Conservation (phyloP, 2,888 invertebrate species). For the Helicoverpa assulta region DNA sequence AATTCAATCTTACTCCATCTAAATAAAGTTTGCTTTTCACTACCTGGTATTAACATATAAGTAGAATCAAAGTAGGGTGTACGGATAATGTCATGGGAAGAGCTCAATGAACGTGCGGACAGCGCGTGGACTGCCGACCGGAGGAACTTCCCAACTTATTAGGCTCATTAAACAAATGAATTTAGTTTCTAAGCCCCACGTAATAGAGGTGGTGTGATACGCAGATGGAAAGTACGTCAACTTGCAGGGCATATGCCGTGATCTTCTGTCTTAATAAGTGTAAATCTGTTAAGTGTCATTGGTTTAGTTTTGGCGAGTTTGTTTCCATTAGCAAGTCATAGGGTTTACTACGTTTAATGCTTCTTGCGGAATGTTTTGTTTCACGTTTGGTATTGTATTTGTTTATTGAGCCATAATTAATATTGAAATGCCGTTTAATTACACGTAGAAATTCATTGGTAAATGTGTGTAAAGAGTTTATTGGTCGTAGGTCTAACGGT, state of each 20-base stretch:
- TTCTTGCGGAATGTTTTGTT: conserved; percentile 56
- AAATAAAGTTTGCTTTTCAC: conserved; percentile 42
- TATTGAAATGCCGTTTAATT: conserved; percentile 46
- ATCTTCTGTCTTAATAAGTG: conserved; percentile 78
- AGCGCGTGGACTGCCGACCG: conserved; percentile 88
- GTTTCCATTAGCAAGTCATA: conserved; percentile 66
- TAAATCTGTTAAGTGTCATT: conserved; percentile 77
- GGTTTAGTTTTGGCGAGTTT: conserved; percentile 68
- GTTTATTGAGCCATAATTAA: conserved; percentile 37
- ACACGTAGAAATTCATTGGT: conserved; percentile 3
- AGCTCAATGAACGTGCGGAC: conserved; percentile 89
- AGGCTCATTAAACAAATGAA: conserved; percentile 68
- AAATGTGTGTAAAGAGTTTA: conserved; percentile 25
- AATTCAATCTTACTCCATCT: conserved; percentile 14
- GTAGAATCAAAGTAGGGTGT: conserved; percentile 66
- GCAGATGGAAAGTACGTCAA: conserved; percentile 62
- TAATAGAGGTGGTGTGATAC: conserved; percentile 63
- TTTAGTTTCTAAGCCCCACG: conserved; percentile 66
- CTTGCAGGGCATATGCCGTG: conserved; percentile 68
- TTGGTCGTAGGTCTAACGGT: conserved; percentile 29
- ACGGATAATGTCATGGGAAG: conserved; percentile 90
- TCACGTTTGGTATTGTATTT: conserved; percentile 22
- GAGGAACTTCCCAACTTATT: conserved; percentile 78
- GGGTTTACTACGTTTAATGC: conserved; percentile 55
- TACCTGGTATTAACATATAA: conserved; percentile 56